Percentiles rank a stretch among this genome's conserved stretches.
Conservation (phyloP, 2,797 vertebrate species). For the Poecilia wingei region DNA sequence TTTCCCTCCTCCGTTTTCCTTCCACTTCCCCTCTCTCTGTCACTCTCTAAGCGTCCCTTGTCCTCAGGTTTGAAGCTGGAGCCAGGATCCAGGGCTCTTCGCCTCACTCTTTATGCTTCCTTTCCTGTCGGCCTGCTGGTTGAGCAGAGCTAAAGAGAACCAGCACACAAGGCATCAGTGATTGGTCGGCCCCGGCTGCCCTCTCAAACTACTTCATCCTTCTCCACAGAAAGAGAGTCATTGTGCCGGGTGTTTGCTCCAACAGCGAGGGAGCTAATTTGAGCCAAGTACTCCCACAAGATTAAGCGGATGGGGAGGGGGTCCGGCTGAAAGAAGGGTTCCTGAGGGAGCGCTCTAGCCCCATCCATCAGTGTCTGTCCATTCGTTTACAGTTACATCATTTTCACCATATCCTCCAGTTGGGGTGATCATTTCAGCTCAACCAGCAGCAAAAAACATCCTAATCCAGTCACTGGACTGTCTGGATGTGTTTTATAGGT, state of each 20-base stretch:
- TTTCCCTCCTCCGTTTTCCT: constrained; percentile 23
- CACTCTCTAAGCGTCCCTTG: constrained; percentile 37
- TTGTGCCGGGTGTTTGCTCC: constrained; percentile 50
- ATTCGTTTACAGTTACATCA: constrained; percentile 4
- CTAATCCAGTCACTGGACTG: neutral
- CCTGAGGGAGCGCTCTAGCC: constrained; percentile 15
- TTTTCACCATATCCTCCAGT: constrained; percentile 10
- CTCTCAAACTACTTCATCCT: constrained; percentile 16
- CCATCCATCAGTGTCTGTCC: constrained; percentile 43
- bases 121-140: constrained; percentile 49
- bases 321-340: neutral
- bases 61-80: constrained; percentile 38
- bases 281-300: constrained; percentile 56
- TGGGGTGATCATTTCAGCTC: constrained; percentile 10
- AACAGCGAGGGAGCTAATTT: constrained; percentile 64
- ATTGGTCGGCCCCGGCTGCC: constrained; percentile 28
- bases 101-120: constrained; percentile 10
- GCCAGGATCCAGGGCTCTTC: constrained; percentile 52
- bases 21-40: constrained; percentile 32
- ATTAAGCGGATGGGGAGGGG: neutral
- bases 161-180: constrained; percentile 64
- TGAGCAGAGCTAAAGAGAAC: constrained; percentile 12
- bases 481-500: constrained; percentile 20
- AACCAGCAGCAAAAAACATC: neutral
- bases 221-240: constrained; percentile 38